Conservation (phyloP, 92 coral and sea anemone genomes). For the Phenganax marumi region DNA sequence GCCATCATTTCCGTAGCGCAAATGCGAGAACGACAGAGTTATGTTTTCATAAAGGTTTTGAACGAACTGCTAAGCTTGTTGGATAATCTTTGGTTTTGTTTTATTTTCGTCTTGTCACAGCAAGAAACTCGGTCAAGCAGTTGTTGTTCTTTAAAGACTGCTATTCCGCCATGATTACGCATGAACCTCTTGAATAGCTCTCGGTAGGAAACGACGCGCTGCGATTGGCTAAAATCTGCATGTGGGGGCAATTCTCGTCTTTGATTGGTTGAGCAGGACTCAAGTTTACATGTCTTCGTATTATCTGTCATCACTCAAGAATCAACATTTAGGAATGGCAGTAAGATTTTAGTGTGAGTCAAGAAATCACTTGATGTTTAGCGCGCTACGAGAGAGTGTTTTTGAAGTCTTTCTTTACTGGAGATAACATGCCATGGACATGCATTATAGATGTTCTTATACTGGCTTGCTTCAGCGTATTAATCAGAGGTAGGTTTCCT, state of each 20-base stretch:
- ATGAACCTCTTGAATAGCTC: constrained; percentile 22
- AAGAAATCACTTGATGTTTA: constrained; percentile 2
- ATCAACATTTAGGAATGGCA: constrained; percentile 30
- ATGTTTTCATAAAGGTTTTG: constrained; percentile 16
- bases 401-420: neutral
- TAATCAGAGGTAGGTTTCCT: constrained; percentile 12
- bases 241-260: neutral
- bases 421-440: constrained; percentile 19
- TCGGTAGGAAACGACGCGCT: constrained; percentile 21
- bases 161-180: constrained; percentile 24
- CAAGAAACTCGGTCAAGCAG: neutral
- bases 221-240: neutral
- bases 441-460: neutral
- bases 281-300: constrained; percentile 22
- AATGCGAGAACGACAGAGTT: neutral
- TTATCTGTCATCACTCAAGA: constrained; percentile 26
- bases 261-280: neutral
- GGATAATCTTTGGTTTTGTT: constrained; percentile 26
- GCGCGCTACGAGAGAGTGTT: constrained; percentile 7
- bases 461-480: neutral
- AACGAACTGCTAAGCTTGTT: constrained; percentile 13
- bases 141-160: constrained; percentile 10
- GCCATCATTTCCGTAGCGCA: constrained; percentile 8
- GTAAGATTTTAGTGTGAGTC: constrained; percentile 14
- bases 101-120: constrained; percentile 26